Evolutionary conservation across 2,797 vertebrate genomes (phyloP).

Genomic region (Xiphophorus birchmanni): DNA sequence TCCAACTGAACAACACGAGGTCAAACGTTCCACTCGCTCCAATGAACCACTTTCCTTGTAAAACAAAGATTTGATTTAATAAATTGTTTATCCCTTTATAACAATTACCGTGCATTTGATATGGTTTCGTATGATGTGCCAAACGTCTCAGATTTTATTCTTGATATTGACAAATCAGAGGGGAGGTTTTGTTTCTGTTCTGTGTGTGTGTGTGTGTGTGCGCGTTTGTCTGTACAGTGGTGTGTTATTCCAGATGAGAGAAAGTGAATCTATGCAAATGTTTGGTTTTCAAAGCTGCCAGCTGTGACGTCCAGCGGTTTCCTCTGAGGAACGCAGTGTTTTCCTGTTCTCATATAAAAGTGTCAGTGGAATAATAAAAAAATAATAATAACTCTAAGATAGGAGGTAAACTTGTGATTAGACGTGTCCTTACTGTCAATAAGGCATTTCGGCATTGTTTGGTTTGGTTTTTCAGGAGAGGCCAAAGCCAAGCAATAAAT

Average conservation of each 20-base stretch:
- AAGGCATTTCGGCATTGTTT: slow-evolving; percentile 29
- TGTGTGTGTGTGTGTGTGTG: not conserved
- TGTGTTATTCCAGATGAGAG: slow-evolving; percentile 20
- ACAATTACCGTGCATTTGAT: slow-evolving; percentile 60
- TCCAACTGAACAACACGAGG: slow-evolving; percentile 37
- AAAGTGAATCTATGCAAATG: slow-evolving; percentile 67
- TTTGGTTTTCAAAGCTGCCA: slow-evolving; percentile 23
- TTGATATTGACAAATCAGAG: slow-evolving; percentile 49
- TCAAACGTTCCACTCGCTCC: slow-evolving; percentile 27
- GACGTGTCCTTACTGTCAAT: slow-evolving; percentile 32
- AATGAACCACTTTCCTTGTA: slow-evolving; percentile 50
- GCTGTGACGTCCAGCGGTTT: slow-evolving; percentile 14
- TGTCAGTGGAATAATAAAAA: slow-evolving; percentile 11
- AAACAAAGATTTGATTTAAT: slow-evolving; percentile 63
- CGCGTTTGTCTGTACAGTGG: slow-evolving; percentile 28
- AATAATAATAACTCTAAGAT: not conserved
- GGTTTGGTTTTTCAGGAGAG: slow-evolving; percentile 34
- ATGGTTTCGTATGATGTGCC: slow-evolving; percentile 57
- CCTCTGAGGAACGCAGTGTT: slow-evolving; percentile 24
- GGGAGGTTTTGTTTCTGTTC: slow-evolving; percentile 23
- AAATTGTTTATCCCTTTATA: slow-evolving; percentile 71
- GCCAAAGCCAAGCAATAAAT: slow-evolving; percentile 66
- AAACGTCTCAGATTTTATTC: slow-evolving; percentile 62
- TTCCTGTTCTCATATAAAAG: slow-evolving; percentile 32
- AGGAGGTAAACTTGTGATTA: slow-evolving; percentile 5